Conservation (phyloP, 1,140 invertebrate genomes). For the Homarus americanus region DNA sequence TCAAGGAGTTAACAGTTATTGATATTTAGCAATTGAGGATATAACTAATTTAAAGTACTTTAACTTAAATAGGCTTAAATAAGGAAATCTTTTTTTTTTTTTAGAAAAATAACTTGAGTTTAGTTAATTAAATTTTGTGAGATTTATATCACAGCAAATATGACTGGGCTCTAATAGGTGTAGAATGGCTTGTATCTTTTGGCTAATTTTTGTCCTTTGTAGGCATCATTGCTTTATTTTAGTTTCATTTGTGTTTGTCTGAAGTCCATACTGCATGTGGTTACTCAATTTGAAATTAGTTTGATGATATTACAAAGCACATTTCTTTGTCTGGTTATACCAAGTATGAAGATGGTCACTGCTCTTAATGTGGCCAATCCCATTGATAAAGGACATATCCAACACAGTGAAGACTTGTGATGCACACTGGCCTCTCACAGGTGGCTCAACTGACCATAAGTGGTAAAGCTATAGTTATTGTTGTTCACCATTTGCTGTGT, state of each 20-base stretch:
- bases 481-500: background rate
- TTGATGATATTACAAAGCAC: slow-evolving; percentile 34
- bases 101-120: background rate
- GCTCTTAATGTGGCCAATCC: slow-evolving; percentile 13
- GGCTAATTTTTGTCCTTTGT: slow-evolving; percentile 62
- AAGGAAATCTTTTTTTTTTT: slow-evolving; percentile 41
- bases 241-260: slow-evolving; percentile 64
- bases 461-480: slow-evolving; percentile 12
- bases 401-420: background rate
- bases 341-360: slow-evolving; percentile 10
- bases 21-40: slow-evolving; percentile 14
- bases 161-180: slow-evolving; percentile 42
- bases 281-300: slow-evolving; percentile 62
- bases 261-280: slow-evolving; percentile 63
- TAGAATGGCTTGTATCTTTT: slow-evolving; percentile 67
- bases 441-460: background rate
- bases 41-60: slow-evolving; percentile 22
- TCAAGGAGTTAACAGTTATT: slow-evolving; percentile 20
- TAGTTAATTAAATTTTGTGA: slow-evolving; percentile 30
- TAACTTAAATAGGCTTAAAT: slow-evolving; percentile 8
- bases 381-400: slow-evolving; percentile 13
- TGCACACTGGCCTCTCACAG: background rate
- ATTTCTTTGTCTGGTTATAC: slow-evolving; percentile 38
- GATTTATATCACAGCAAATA: slow-evolving; percentile 23
- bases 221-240: slow-evolving; percentile 64